Percentiles rank a stretch among this genome's conserved stretches.
Conservation (phyloP, 2,797 vertebrate species). For the Holocentrus rufus region DNA sequence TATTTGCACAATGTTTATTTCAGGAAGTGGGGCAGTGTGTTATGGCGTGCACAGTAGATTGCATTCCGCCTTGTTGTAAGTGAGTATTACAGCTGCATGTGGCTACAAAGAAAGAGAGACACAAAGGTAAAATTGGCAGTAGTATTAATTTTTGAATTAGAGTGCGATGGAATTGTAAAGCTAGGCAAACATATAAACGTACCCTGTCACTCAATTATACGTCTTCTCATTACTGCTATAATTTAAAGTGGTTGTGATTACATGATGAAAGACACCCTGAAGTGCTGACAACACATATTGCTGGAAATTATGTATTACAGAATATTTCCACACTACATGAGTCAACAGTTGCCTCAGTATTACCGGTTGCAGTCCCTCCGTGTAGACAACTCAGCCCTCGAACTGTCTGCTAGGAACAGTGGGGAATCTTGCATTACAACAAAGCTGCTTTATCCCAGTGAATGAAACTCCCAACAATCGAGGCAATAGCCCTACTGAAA, state of each 20-base stretch:
- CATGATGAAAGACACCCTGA: conserved; percentile 22
- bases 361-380: conserved; percentile 25
- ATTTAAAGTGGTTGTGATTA: conserved; percentile 2
- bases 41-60: conserved; percentile 55
- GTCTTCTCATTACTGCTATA: conserved; percentile 31
- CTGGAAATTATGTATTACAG: conserved; percentile 30
- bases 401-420: conserved; percentile 28
- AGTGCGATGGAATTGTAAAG: conserved; percentile 54
- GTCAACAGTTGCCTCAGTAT: conserved; percentile 14
- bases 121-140: conserved; percentile 64
- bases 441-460: conserved; percentile 42
- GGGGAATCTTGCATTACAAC: conserved; percentile 14
- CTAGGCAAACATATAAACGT: conserved; percentile 45
- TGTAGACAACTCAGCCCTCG: conserved; percentile 35
- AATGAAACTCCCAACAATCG: conserved; percentile 55
- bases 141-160: conserved; percentile 58
- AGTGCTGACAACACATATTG: conserved; percentile 14
- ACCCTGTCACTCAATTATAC: conserved; percentile 37
- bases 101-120: conserved; percentile 52
- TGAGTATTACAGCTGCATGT: conserved; percentile 56
- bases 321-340: conserved; percentile 12
- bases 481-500: conserved; percentile 61
- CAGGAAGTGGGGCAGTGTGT: conserved; percentile 52
- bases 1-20: conserved; percentile 65
- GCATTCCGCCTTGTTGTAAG: conserved; percentile 47